phyloP scores from a whole-genome alignment of 2,113 vertebrate genomes.

The Gallinago paraguaiae region DNA sequence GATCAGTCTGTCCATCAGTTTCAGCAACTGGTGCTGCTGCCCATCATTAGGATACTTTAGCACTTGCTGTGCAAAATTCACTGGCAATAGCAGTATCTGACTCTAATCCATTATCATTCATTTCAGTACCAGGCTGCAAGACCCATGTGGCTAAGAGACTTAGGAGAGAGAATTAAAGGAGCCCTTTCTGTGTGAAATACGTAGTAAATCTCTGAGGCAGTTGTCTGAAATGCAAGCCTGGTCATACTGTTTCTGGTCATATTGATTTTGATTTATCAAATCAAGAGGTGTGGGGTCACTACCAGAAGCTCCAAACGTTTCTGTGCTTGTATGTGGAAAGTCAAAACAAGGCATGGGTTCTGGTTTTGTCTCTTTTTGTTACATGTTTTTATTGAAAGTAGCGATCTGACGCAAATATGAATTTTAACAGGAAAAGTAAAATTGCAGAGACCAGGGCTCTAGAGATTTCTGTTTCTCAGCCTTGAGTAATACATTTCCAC shows the following conservation, averaged over 20 bases:
- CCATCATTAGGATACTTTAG: accelerated
- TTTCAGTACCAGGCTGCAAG: background rate
- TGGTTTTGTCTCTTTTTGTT: background rate
- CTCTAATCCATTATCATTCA: background rate
- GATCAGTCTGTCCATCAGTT: background rate
- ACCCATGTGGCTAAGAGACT: background rate
- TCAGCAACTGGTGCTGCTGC: background rate
- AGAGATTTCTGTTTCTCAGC: constrained; percentile 1
- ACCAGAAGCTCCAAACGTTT: background rate
- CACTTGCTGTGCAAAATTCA: background rate
- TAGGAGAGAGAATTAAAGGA: background rate
- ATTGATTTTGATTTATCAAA: background rate
- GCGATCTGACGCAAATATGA: background rate
- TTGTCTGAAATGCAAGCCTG: background rate
- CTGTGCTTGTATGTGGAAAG: background rate
- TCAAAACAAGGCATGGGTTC: background rate
- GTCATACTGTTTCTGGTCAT: background rate
- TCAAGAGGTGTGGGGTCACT: background rate
- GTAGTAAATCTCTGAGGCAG: background rate
- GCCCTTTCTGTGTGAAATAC: background rate
- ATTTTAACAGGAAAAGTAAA: background rate
- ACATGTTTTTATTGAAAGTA: background rate
- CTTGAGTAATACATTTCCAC: background rate
- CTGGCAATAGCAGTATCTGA: background rate
- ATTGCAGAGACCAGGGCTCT: background rate